These are phyloP conservation scores for Antechinus flavipes DNA, from an alignment of 2,113 vertebrate species.

Conservation along the genomic window DNA sequence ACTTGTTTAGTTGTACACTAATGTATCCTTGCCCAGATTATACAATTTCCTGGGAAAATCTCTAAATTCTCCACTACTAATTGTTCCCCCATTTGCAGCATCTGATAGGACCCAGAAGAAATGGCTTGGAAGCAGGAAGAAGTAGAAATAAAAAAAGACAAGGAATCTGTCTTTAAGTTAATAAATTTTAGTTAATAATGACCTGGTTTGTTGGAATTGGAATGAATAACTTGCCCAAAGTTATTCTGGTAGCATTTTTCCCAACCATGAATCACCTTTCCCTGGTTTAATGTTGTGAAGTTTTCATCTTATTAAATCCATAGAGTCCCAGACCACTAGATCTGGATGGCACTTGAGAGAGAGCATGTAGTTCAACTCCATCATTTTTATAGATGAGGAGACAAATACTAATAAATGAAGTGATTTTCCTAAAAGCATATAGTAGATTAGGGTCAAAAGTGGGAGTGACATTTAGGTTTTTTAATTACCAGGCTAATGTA, in stretches of 20 bases:
- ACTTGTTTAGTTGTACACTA: background rate
- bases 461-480: background rate
- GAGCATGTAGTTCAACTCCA: background rate
- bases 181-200: background rate
- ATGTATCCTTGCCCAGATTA: background rate
- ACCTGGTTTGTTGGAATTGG: background rate
- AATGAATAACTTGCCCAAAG: too few relatives aligned
- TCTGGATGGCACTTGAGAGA: background rate
- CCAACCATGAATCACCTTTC: background rate
- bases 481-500: background rate
- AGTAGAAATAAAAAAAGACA: background rate
- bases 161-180: background rate
- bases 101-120: background rate
- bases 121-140: background rate
- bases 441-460: background rate
- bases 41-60: background rate
- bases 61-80: background rate
- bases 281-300: background rate
- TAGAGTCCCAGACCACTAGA: background rate
- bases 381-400: background rate
- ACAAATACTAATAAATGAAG: background rate
- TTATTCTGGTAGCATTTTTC: background rate
- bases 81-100: background rate
- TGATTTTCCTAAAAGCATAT: background rate
- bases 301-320: background rate